Conservation (phyloP, 2,113 vertebrate genomes). For the Nyctereutes procyonoides region DNA sequence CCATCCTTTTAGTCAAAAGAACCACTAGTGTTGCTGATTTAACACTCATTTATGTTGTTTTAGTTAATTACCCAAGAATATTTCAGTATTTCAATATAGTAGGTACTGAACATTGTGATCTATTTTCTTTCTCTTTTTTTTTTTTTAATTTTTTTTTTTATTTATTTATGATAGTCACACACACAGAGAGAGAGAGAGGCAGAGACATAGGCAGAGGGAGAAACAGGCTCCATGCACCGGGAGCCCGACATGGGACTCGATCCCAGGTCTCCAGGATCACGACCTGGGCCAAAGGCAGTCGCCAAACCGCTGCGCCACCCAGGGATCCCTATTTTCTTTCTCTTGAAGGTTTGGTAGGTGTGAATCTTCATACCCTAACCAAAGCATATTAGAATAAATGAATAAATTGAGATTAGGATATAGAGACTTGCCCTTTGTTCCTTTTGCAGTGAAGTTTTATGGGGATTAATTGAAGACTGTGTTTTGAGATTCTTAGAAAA, state of each 20-base stretch:
- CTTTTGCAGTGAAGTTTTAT: background rate
- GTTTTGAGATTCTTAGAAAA: background rate
- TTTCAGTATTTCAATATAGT: background rate
- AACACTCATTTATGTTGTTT: background rate
- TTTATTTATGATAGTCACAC: too few species aligned
- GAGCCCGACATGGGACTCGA: too few species aligned
- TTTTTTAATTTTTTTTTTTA: too few species aligned
- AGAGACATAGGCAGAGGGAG: too few species aligned
- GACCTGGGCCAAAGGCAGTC: too few species aligned
- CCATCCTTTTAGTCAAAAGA: conserved; percentile 14
- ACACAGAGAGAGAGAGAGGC: too few species aligned
- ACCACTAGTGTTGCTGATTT: background rate
- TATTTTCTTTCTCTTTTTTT: conserved; percentile 13
- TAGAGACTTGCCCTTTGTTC: background rate
- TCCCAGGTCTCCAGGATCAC: too few species aligned
- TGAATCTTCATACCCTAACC: background rate
- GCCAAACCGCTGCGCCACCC: too few species aligned
- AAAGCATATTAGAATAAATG: background rate
- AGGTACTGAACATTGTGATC: background rate
- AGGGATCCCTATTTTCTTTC: conserved; percentile 3
- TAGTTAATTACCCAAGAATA: background rate
- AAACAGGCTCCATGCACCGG: too few species aligned
- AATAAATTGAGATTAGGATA: background rate
- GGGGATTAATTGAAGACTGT: background rate
- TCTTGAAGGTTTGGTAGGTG: background rate